Conservation (phyloP, 2,888 invertebrate species). For the Aelia acuminata region DNA sequence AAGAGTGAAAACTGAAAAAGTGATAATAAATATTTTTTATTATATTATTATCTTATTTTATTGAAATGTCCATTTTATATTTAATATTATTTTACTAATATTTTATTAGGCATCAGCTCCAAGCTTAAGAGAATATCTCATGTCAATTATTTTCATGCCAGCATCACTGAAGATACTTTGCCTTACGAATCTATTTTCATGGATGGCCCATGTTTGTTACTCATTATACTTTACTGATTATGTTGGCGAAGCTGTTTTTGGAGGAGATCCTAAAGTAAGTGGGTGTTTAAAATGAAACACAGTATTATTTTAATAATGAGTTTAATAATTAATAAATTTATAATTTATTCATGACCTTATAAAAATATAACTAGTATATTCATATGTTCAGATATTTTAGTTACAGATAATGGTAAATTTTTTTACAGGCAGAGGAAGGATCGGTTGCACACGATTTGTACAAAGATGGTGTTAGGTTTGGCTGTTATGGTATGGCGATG, state of each 20-base stretch:
- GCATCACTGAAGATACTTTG: slow-evolving; percentile 87
- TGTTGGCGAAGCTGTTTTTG: slow-evolving; percentile 91
- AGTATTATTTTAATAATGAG: too few species aligned
- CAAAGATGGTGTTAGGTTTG: slow-evolving; percentile 93
- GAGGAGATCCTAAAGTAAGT: slow-evolving; percentile 86
- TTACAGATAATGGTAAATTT: not conserved
- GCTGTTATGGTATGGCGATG: slow-evolving; percentile 95
- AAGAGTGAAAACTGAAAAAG: not conserved
- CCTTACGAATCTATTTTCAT: slow-evolving; percentile 94
- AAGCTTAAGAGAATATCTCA: slow-evolving; percentile 81
- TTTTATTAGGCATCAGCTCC: slow-evolving; percentile 61
- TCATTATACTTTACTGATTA: slow-evolving; percentile 97
- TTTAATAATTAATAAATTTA: too few species aligned
- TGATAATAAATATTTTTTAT: not conserved
- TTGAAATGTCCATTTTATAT: not conserved
- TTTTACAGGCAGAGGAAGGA: slow-evolving; percentile 78
- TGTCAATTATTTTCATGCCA: slow-evolving; percentile 94
- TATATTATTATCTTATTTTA: not conserved
- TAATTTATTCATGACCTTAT: slow-evolving; percentile 57
- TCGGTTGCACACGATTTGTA: slow-evolving; percentile 78
- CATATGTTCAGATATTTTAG: not conserved
- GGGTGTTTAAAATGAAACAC: too few species aligned
- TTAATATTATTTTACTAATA: too few species aligned
- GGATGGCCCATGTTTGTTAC: slow-evolving; percentile 98
- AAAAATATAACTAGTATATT: not conserved